Evolutionary conservation across 2,888 invertebrate genomes (phyloP).

Genomic region (Chalcosyrphus nemorum): DNA sequence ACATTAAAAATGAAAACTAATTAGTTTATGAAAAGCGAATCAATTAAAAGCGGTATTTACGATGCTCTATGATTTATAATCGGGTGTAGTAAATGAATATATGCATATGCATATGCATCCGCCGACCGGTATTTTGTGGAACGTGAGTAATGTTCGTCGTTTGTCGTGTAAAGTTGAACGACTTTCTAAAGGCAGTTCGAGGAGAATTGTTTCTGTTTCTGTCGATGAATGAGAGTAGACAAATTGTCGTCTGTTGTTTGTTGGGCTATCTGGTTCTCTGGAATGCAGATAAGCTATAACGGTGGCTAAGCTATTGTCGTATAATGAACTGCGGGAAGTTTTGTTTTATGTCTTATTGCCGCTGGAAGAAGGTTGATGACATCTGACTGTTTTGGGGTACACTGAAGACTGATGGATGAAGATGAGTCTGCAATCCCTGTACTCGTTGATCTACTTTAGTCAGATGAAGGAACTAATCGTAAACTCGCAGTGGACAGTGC

Average conservation of each 20-base stretch:
- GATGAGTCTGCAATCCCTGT: too few species aligned
- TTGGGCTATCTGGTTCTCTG: background rate
- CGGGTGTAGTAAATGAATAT: background rate
- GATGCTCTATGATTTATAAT: conserved; percentile 43
- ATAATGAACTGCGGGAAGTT: background rate
- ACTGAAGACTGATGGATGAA: too few species aligned
- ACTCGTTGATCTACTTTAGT: too few species aligned
- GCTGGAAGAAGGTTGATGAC: too few species aligned
- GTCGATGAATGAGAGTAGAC: background rate
- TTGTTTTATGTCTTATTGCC: background rate
- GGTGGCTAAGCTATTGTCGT: background rate
- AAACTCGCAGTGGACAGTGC: too few species aligned
- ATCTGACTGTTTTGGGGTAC: too few species aligned
- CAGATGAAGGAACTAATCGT: too few species aligned
- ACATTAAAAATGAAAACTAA: conserved; percentile 29
- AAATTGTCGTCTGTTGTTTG: background rate
- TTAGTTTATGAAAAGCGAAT: conserved; percentile 39
- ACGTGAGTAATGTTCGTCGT: background rate
- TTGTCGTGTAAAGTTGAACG: conserved; percentile 7
- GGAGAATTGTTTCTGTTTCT: too few species aligned
- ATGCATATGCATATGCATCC: conserved; percentile 7
- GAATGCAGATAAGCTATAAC: background rate
- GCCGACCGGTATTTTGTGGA: background rate
- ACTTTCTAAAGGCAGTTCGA: conserved; percentile 6
- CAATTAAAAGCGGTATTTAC: conserved; percentile 46